Percentiles rank a stretch among this genome's conserved stretches.
phyloP scores from a whole-genome alignment of 2,113 vertebrate species.

The Turdus rufiventris region DNA sequence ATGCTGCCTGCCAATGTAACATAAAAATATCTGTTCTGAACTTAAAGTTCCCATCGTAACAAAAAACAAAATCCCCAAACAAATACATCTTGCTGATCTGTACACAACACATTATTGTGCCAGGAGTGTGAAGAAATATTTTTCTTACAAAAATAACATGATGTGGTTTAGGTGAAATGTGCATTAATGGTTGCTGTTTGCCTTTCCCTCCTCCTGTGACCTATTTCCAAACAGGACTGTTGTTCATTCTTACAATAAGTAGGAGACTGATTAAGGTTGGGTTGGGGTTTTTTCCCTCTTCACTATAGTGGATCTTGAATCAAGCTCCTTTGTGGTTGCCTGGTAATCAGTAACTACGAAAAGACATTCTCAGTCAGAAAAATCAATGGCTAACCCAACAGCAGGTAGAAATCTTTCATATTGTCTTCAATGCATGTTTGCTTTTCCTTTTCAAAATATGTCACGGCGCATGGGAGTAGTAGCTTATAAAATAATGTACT shows the following conservation, averaged over 20 bases:
- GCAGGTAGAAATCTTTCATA: not conserved
- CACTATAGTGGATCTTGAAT: not conserved
- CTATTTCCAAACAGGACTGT: not conserved
- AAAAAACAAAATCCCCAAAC: not conserved
- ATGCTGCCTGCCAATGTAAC: not conserved
- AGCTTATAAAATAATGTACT: not conserved
- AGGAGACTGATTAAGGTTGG: not conserved
- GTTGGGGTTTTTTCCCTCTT: not conserved
- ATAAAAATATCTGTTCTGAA: not conserved
- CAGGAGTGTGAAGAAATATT: not conserved
- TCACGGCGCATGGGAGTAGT: not conserved
- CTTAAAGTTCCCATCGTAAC: not conserved
- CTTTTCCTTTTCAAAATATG: not conserved
- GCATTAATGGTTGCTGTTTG: not conserved
- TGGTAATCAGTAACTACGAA: conserved; percentile 9
- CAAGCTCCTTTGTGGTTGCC: not conserved
- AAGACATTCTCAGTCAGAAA: not conserved
- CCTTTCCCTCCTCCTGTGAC: not conserved
- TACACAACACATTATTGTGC: not conserved
- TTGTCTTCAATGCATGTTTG: not conserved
- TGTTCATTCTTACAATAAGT: not conserved
- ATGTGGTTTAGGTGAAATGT: not conserved
- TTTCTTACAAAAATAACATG: not conserved
- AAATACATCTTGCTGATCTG: not conserved
- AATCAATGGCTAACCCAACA: not conserved